A percentile compares a stretch with the other conserved stretches of the same genome.
phyloP scores from a whole-genome alignment of 2,888 invertebrate species.

The Galerucella calmariensis region DNA sequence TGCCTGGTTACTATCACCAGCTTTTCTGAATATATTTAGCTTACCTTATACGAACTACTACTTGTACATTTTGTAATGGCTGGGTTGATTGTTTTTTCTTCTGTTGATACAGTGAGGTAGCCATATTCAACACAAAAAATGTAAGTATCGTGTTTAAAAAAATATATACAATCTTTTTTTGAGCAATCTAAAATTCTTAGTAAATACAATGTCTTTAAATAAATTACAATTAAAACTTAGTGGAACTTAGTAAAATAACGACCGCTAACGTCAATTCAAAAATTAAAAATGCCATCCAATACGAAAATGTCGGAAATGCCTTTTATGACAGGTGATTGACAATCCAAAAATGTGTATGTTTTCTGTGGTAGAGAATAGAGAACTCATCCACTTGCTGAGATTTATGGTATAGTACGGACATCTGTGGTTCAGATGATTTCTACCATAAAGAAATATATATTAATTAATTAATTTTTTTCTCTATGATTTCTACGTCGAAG shows the following conservation, averaged over 20 bases:
- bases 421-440: no score
- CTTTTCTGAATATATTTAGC: background rate
- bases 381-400: no score
- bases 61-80: slow-evolving; percentile 45
- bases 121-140: background rate
- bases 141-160: background rate
- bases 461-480: no score
- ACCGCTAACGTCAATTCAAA: background rate
- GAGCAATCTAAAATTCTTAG: background rate
- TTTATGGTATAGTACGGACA: no score
- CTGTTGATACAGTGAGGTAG: background rate
- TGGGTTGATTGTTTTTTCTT: slow-evolving; percentile 33
- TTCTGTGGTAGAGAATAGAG: no score
- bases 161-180: background rate
- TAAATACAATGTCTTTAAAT: background rate
- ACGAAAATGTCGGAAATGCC: background rate
- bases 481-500: no score
- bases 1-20: background rate
- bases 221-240: background rate
- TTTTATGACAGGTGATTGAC: background rate
- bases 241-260: background rate
- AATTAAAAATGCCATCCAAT: background rate
- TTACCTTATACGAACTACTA: slow-evolving; percentile 46
- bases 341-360: no score
- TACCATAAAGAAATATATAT: no score